phyloP scores from a whole-genome alignment of 2,797 vertebrate genomes.

The Poecilia wingei region DNA sequence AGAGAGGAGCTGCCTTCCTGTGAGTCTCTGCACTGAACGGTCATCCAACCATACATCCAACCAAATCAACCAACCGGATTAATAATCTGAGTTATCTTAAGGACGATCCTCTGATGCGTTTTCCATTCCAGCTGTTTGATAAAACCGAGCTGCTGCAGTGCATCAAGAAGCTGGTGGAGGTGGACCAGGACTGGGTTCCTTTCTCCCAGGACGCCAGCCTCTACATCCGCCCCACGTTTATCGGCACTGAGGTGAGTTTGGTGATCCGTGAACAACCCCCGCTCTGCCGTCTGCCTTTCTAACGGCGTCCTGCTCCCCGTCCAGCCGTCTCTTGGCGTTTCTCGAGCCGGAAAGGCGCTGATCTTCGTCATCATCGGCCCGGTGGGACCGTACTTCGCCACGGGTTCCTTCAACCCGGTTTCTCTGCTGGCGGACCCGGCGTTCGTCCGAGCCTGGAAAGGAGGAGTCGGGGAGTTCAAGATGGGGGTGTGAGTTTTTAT shows the following conservation, averaged over 20 bases:
- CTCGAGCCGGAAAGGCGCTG: conserved; percentile 75
- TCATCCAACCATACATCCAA: background rate
- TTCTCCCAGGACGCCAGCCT: conserved; percentile 83
- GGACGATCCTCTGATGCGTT: background rate
- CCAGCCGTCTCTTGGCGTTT: conserved; percentile 87
- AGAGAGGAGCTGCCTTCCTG: conserved; percentile 84
- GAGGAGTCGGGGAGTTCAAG: conserved; percentile 88
- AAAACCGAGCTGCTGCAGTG: conserved; percentile 86
- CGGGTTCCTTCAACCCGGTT: conserved; percentile 84
- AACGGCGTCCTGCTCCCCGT: background rate
- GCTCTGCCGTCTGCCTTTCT: background rate
- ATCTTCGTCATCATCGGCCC: conserved; percentile 88
- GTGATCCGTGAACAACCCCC: background rate
- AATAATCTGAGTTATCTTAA: background rate
- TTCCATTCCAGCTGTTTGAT: conserved; percentile 84
- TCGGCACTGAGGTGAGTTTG: conserved; percentile 85
- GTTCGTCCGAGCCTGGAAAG: conserved; percentile 86
- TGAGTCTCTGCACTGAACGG: conserved; percentile 62
- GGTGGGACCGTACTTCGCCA: conserved; percentile 88
- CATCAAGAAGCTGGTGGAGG: conserved; percentile 85
- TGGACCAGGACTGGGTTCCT: conserved; percentile 92
- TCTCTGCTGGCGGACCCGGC: conserved; percentile 88
- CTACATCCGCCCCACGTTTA: conserved; percentile 89
- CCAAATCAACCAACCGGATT: background rate
- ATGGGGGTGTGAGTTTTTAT: conserved; percentile 87